Percentiles rank a stretch among this genome's conserved stretches.
These are phyloP conservation scores for Ctenopoma kingsleyae DNA, from an alignment of 2,797 vertebrate species.

Conservation along the genomic window DNA sequence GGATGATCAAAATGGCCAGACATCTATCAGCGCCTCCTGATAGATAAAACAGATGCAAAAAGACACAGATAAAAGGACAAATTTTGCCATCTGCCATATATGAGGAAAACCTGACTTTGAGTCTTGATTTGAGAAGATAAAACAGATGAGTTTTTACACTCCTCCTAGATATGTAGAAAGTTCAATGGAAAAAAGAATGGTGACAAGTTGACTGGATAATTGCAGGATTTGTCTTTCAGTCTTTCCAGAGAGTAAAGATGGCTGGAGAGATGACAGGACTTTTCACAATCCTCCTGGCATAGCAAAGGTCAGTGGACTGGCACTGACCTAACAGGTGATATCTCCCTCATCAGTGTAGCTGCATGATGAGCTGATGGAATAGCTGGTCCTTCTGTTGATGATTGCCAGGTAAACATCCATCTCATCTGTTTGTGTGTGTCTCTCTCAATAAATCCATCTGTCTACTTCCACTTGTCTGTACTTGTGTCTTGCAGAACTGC, in stretches of 20 bases:
- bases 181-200: neutral
- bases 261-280: slow-evolving; percentile 35
- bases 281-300: slow-evolving; percentile 26
- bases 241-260: slow-evolving; percentile 8
- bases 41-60: neutral
- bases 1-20: slow-evolving; percentile 53
- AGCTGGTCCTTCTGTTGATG: slow-evolving; percentile 38
- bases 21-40: slow-evolving; percentile 46
- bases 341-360: slow-evolving; percentile 14
- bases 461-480: slow-evolving; percentile 11
- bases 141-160: slow-evolving; percentile 12
- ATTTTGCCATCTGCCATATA: slow-evolving; percentile 17
- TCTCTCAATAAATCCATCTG: slow-evolving; percentile 29
- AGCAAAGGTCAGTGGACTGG: slow-evolving; percentile 19
- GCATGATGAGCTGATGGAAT: slow-evolving; percentile 36
- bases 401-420: slow-evolving; percentile 2
- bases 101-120: neutral
- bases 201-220: slow-evolving; percentile 14
- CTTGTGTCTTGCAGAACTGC: slow-evolving; percentile 20
- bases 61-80: neutral
- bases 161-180: slow-evolving; percentile 1
- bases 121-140: neutral
- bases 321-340: slow-evolving; percentile 27
- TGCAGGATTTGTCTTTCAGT: slow-evolving; percentile 39
- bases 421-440: slow-evolving; percentile 3